Conservation (phyloP, 2,797 vertebrate species). For the Carapus acus region DNA sequence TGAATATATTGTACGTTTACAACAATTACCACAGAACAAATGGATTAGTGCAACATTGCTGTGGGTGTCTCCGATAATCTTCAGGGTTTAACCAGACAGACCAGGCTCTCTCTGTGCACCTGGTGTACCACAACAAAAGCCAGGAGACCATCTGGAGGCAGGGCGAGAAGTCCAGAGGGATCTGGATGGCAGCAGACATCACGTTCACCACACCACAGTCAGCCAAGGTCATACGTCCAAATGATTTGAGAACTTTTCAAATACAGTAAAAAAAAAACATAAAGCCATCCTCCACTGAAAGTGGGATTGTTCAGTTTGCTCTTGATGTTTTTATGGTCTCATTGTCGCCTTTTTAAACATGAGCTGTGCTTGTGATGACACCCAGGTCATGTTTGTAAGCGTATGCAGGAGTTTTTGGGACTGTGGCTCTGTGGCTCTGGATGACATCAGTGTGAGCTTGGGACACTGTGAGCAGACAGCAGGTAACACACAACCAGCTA, state of each 20-base stretch:
- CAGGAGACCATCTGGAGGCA: conserved; percentile 90
- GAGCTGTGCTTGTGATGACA: no score
- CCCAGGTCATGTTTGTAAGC: conserved; percentile 86
- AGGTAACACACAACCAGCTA: conserved; percentile 59
- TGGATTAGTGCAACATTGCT: no score
- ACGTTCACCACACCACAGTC: conserved; percentile 83
- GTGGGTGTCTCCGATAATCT: conserved; percentile 33
- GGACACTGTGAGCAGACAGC: conserved; percentile 80
- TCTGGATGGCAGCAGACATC: conserved; percentile 85
- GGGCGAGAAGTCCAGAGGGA: conserved; percentile 76
- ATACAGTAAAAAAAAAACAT: no score
- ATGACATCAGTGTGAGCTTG: conserved; percentile 81
- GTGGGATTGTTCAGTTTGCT: no score
- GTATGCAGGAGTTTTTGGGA: conserved; percentile 90
- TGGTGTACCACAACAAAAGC: conserved; percentile 76
- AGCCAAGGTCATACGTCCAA: conserved; percentile 82
- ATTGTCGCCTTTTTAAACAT: no score
- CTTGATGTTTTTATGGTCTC: no score
- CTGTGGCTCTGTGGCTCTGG: conserved; percentile 86
- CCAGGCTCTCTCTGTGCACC: conserved; percentile 81
- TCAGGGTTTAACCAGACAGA: conserved; percentile 84
- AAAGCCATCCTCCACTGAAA: no score
- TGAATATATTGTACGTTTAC: no score
- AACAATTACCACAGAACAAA: no score
- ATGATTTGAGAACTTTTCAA: no score